phyloP scores from a whole-genome alignment of 1,140 invertebrate species.

The Drosophila mojavensis region DNA sequence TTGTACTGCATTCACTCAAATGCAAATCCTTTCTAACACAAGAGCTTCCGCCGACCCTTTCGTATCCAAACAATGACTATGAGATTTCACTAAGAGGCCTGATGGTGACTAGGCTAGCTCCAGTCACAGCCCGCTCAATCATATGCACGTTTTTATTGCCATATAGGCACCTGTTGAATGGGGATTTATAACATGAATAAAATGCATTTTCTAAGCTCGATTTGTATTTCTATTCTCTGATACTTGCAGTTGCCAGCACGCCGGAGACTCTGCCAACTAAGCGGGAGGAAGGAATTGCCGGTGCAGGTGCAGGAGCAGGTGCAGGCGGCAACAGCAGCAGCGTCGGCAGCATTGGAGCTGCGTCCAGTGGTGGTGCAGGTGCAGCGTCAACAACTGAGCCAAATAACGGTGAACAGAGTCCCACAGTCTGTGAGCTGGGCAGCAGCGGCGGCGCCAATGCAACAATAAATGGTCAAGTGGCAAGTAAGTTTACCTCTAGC shows the following conservation, averaged over 20 bases:
- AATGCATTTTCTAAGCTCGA: background rate
- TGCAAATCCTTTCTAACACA: too few relatives aligned
- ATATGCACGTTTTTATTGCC: conserved; percentile 1
- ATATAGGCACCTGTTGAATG: conserved; percentile 47
- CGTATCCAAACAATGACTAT: too few relatives aligned
- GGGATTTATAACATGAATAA: too few relatives aligned
- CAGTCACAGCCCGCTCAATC: too few relatives aligned
- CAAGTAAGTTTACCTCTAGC: conserved; percentile 85
- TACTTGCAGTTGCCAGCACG: conserved; percentile 87
- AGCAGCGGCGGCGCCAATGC: conserved; percentile 50
- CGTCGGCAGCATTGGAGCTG: conserved; percentile 22
- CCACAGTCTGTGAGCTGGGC: conserved; percentile 58
- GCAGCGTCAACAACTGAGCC: conserved; percentile 39
- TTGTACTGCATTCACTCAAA: too few relatives aligned
- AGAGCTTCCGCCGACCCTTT: too few relatives aligned
- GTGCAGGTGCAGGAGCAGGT: conserved; percentile 33
- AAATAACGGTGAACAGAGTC: conserved; percentile 56
- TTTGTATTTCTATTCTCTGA: conserved; percentile 42
- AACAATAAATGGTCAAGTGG: conserved; percentile 86
- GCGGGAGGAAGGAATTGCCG: conserved; percentile 77
- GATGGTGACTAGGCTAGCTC: too few relatives aligned
- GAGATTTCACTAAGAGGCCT: too few relatives aligned
- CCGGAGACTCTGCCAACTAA: conserved; percentile 85
- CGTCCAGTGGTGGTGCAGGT: conserved; percentile 28
- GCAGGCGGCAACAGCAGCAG: conserved; percentile 15